A percentile compares a stretch with the other conserved stretches of the same genome.
phyloP scores from a whole-genome alignment of 2,113 vertebrate species.

The Epinephelus moara region DNA sequence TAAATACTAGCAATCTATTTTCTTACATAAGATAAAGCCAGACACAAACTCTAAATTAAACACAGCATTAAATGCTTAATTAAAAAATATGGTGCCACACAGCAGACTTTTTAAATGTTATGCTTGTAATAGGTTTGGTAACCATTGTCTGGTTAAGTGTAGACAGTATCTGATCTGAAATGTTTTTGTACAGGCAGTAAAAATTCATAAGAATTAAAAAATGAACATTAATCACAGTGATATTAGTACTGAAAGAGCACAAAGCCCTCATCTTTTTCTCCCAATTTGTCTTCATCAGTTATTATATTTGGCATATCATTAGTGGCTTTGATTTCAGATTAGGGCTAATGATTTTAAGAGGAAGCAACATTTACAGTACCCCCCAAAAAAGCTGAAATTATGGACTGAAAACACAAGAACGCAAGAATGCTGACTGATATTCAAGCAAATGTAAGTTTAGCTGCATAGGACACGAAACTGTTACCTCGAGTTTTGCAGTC shows the following conservation, averaged over 20 bases:
- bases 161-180: background rate
- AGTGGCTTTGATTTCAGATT: background rate
- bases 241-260: background rate
- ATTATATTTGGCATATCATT: background rate
- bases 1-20: conserved; percentile 23
- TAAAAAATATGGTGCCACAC: background rate
- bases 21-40: conserved; percentile 12
- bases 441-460: background rate
- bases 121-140: background rate
- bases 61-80: background rate
- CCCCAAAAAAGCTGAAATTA: background rate
- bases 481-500: background rate
- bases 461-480: background rate
- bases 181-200: background rate
- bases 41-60: background rate
- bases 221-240: background rate
- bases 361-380: background rate
- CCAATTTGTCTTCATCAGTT: background rate
- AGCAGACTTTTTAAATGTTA: background rate
- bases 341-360: background rate
- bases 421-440: background rate
- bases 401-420: background rate
- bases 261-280: background rate
- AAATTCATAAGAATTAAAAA: background rate
- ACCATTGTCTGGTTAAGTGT: background rate